Conservation (phyloP, 2,113 vertebrate species). For the Chloropsis hardwickii region DNA sequence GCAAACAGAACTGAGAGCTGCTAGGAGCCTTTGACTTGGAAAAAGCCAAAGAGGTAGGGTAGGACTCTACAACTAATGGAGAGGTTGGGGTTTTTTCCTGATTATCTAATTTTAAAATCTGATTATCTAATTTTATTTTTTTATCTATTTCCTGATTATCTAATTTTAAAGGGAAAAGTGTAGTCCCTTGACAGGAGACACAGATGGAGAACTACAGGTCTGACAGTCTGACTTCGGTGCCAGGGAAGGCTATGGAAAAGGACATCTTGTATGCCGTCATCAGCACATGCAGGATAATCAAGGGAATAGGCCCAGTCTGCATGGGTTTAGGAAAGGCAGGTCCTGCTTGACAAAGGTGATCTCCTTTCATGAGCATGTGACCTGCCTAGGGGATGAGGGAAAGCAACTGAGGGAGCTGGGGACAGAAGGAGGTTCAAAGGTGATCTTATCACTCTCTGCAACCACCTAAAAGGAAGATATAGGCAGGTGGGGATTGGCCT, state of each 20-base stretch:
- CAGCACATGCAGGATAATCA: background rate
- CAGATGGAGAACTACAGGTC: background rate
- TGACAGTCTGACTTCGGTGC: background rate
- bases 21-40: background rate
- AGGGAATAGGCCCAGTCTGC: background rate
- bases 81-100: fast-evolving
- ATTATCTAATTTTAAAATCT: background rate
- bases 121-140: no score
- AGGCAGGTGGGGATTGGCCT: no score
- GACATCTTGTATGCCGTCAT: fast-evolving
- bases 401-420: background rate
- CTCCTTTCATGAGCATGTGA: background rate
- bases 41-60: background rate
- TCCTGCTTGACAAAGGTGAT: fast-evolving
- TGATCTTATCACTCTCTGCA: background rate
- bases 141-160: background rate
- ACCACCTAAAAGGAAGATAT: background rate
- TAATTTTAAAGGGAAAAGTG: background rate
- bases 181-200: background rate
- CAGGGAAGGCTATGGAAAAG: background rate
- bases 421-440: background rate
- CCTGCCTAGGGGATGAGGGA: background rate
- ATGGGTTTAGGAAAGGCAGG: background rate
- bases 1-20: background rate
- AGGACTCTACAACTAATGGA: background rate